phyloP scores from a whole-genome alignment of 2,888 invertebrate species.

The Notocelia uddmanniana region DNA sequence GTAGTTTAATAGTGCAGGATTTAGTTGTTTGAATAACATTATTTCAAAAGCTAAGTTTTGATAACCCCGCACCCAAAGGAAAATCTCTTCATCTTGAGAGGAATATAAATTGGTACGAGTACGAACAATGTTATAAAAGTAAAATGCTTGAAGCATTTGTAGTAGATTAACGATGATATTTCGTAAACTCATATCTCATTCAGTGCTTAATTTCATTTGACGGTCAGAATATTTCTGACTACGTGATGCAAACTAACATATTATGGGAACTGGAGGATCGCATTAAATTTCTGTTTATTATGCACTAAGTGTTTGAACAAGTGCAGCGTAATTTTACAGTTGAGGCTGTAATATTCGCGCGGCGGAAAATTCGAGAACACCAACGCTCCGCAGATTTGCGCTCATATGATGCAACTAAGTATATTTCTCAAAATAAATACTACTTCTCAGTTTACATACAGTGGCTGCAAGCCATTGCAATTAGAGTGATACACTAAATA shows the following conservation, averaged over 20 bases:
- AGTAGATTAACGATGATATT: not conserved
- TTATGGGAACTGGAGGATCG: not conserved
- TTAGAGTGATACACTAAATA: constrained; percentile 48
- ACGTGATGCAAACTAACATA: not conserved
- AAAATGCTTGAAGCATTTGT: not conserved
- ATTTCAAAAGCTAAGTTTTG: constrained; percentile 10
- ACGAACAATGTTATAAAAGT: not conserved
- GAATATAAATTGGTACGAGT: not conserved
- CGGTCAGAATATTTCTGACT: not conserved
- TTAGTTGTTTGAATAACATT: constrained; percentile 74
- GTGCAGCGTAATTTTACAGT: constrained; percentile 24
- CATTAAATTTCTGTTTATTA: constrained; percentile 22
- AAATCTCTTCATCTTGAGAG: not conserved
- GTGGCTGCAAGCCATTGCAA: constrained; percentile 22
- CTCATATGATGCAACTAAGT: constrained; percentile 4
- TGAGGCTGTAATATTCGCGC: constrained; percentile 8
- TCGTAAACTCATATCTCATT: not conserved
- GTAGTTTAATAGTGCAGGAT: constrained; percentile 80
- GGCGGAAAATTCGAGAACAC: constrained; percentile 16
- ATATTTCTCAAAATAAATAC: constrained; percentile 2
- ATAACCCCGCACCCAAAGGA: not conserved
- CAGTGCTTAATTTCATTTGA: not conserved
- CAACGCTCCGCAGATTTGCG: constrained; percentile 10
- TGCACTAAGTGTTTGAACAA: constrained; percentile 26
- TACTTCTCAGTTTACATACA: constrained; percentile 21